phyloP scores from a whole-genome alignment of 1,140 invertebrate species.

The Nymphalis io region DNA sequence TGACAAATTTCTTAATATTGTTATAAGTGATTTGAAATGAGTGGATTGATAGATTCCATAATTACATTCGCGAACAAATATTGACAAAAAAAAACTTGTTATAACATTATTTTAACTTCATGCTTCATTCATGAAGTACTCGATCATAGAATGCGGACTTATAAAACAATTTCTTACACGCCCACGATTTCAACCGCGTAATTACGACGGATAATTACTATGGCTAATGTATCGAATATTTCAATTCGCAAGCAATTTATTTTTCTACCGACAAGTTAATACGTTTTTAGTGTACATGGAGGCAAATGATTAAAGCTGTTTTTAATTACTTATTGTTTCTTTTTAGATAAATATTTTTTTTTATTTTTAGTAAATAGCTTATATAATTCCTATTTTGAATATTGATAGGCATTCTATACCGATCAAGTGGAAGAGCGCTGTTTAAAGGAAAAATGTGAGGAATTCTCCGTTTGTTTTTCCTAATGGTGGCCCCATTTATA shows the following conservation, averaged over 20 bases:
- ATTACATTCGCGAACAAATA: background rate
- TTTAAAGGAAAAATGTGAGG: too few species aligned
- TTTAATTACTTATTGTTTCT: too few species aligned
- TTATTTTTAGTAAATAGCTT: too few species aligned
- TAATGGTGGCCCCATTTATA: too few species aligned
- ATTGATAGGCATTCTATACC: background rate
- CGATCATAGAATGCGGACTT: conserved; percentile 6
- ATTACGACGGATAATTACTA: background rate
- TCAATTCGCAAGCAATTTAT: background rate
- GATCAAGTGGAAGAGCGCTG: background rate
- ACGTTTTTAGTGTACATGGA: too few species aligned
- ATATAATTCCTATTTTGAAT: background rate
- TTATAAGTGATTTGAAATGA: conserved; percentile 26
- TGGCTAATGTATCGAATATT: background rate
- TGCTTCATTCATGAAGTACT: background rate
- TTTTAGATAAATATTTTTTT: too few species aligned
- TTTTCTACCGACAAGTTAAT: background rate
- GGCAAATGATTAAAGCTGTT: too few species aligned
- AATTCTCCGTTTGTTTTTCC: too few species aligned
- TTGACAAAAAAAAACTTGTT: background rate
- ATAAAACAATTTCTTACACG: conserved; percentile 6
- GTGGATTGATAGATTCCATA: background rate
- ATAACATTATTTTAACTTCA: background rate
- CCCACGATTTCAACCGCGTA: conserved; percentile 2
- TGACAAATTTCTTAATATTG: conserved; percentile 31